Base-by-base conservation (phyloP, 2,888 invertebrate species). In the Leuctra nigra region DNA sequence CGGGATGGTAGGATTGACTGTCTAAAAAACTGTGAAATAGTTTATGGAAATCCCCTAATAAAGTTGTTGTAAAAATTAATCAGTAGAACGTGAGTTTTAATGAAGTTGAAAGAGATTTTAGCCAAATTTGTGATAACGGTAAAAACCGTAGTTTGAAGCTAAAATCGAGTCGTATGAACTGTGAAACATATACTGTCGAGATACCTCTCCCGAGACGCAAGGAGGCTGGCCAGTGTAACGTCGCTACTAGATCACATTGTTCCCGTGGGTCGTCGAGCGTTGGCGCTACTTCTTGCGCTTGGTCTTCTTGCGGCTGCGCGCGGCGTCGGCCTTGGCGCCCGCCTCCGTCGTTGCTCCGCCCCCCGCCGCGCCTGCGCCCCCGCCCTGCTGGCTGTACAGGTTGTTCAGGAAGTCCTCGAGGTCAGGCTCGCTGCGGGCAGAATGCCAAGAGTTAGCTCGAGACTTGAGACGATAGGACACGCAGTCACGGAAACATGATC, bases 381-480 rank as follows among this genome's bases (percentile, higher is more conserved):
- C 70, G 2, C 75, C 75, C 39, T 80, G 78, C 68, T 86, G 84
- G 67, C 79, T 84, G 73, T 87, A 89, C 62, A 90, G 73, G 66
- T 84, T 86, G 73, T 86, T 89, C 65, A 91, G 77, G 70, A 90
- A 84, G 72, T 89, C 87, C 69, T 90, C 89, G 62, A 90, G 76
- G 69, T 89, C 87, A 41, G 85, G 82, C 62, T 88, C 87, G 66
- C 83, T 83, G 64, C 63, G 67, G 62, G 66, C 56, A 50, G 57
- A 53, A 63, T 18, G 33, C n/a, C n/a, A n/a, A n/a, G n/a, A n/a
- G n/a, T n/a, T n/a, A n/a, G n/a, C n/a, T n/a, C n/a, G n/a, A n/a
- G n/a, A n/a, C n/a, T n/a, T n/a, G n/a, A n/a, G n/a, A n/a, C n/a
- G n/a, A n/a, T n/a, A n/a, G n/a, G n/a, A n/a, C n/a, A n/a, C n/a